Evolutionary conservation across 1,140 invertebrate genomes (phyloP), one percentile per base, ranked within the genome.

Genomic region (Lepidurus arcticus): DNA sequence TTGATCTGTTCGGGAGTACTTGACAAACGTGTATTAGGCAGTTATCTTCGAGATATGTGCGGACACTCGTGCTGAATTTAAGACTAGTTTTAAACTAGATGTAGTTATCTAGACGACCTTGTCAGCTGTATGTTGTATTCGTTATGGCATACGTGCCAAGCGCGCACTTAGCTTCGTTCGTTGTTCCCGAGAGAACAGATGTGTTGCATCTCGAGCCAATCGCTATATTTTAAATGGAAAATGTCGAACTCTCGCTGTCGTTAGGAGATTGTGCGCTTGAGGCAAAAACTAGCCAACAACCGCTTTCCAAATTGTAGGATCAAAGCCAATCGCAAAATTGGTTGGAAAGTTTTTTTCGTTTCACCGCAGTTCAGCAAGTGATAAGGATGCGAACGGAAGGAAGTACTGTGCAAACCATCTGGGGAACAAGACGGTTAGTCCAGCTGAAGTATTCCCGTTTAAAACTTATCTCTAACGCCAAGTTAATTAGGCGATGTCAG

Each of bases 361-460:
- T 7, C 53, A 65, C 53, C 53, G 53, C 53, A 65, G 53, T 65
- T 65, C 9, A 65, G 53, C 21, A 16, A 65, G 53, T 65, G 53
- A 65, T 65, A 13, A 65, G 53, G 53, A 65, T 65, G 53, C 16
- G 53, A 65, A 65, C 53, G 13, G 53, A n/a, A 7, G 53, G 53
- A 65, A 65, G 53, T 65, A 65, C 53, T 65, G 53, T 65, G 53
- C 53, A 65, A 65, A 65, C 53, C 53, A 65, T 65, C 53, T 65
- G 53, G 53, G 53, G 53, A 65, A 65, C 53, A 65, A 65, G 53
- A 16, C 53, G 53, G 53, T 65, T 65, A 65, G 53, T 65, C 0
- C 7, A 65, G 6, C 34, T 34, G 34, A 34, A 34, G 3, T 0
- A 4, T 2, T 34, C 3, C 34, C 2, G 34, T 34, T 34, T 34